These are phyloP conservation scores for Trichonephila clavipes DNA, from an alignment of 1,140 invertebrate species.

Conservation along the genomic window DNA sequence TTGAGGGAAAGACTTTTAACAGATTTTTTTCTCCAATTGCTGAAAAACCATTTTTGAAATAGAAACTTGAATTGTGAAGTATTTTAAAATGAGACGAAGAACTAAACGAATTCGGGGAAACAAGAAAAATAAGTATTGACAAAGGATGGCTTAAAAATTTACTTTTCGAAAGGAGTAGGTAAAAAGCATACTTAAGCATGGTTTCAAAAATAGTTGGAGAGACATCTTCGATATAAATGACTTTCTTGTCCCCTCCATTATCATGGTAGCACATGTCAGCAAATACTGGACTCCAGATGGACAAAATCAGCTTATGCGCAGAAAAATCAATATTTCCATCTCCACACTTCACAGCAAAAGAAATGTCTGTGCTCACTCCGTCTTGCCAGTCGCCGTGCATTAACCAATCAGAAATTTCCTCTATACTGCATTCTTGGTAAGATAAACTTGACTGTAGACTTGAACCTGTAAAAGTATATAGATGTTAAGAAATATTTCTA, in stretches of 20 bases:
- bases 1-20: too few relatives aligned
- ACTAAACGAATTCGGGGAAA: too few relatives aligned
- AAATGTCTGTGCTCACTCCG: background rate
- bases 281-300: slow-evolving; percentile 28
- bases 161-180: background rate
- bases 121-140: too few relatives aligned
- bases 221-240: background rate
- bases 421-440: background rate
- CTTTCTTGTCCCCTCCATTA: too few relatives aligned
- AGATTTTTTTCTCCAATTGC: too few relatives aligned
- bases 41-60: too few relatives aligned
- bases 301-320: background rate
- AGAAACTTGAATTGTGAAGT: too few relatives aligned
- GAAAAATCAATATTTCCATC: background rate
- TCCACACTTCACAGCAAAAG: background rate
- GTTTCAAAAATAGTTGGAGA: background rate
- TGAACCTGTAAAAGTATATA: too few relatives aligned
- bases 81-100: too few relatives aligned
- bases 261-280: background rate
- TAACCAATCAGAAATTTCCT: background rate
- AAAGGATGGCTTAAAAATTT: too few relatives aligned
- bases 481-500: too few relatives aligned
- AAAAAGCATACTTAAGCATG: slow-evolving; percentile 10
- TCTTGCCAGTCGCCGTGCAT: background rate
- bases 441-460: background rate